Base-by-base conservation (phyloP, 2,888 invertebrate genomes). In the Dermolepida albohirtum region DNA sequence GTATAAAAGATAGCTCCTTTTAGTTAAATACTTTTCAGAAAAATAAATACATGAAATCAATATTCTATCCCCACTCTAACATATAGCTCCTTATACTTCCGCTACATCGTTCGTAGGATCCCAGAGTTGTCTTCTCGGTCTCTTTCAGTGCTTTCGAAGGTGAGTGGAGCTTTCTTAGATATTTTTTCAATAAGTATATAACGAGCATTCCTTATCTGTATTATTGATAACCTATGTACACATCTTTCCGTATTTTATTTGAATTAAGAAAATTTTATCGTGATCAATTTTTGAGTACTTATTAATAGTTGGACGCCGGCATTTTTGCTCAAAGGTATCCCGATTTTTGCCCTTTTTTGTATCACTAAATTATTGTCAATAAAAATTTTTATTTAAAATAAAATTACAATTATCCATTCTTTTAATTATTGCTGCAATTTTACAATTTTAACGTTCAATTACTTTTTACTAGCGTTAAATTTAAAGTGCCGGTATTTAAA, bases 71-170 rank as follows among this genome's bases (percentile, higher is more conserved):
- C 80, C 78, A 71, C 79, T 75, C 73, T 44, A 54, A 41, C 54
- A 57, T 66, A 69, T 78, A 77, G 74, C 71, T 72, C 80, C 80
- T 80, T 70, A 73, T 71, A 80, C 75, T 78, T 82, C 81, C 80
- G 81, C 70, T 74, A 70, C 76, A 74, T 76, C 74, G 77, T 78
- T 73, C 77, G 76, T 75, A 70, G 74, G 74, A 76, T 76, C 73
- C 76, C 52, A 43, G 62, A 64, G 49, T 57, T 54, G 57, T 54
- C 74, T 80, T 77, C 78, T 78, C 78, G 77, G 76, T 77, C 79
- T 80, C 78, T 78, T 76, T 76, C 74, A 72, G 74, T 71, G 73
- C 72, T 74, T 72, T 74, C 71, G 73, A 73, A 74, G 76, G 75
- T 75, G 74, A 74, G 74, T 74, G 73, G 70, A 73, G 72, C 71